These are phyloP conservation scores for Seriola dumerili DNA, from an alignment of 2,113 vertebrate genomes.

Conservation along the genomic window DNA sequence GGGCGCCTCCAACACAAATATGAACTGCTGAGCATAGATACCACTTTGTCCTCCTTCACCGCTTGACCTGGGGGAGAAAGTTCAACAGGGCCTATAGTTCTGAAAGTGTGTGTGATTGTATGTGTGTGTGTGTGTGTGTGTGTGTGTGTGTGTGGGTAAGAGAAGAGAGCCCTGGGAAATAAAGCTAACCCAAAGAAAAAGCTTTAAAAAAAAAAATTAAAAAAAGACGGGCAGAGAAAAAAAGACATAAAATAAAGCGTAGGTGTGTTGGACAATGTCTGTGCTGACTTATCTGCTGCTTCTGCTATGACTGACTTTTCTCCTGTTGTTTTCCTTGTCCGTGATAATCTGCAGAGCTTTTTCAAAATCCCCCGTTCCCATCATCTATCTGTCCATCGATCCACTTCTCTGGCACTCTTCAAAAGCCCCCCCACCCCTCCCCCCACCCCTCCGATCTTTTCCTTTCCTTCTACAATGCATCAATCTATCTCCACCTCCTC, in stretches of 20 bases:
- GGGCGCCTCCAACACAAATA: constrained; percentile 82
- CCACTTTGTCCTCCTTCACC: constrained; percentile 78
- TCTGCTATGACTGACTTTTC: constrained; percentile 27
- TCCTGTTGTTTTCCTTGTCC: constrained; percentile 21
- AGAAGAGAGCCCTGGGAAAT: constrained; percentile 50
- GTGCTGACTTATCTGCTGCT: constrained; percentile 39
- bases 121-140: constrained; percentile 1
- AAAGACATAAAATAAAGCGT: neutral
- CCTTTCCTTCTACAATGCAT: constrained; percentile 57
- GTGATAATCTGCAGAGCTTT: constrained; percentile 50
- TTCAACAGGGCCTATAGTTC: constrained; percentile 58
- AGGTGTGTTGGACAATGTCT: constrained; percentile 61
- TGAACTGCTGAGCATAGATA: constrained; percentile 78
- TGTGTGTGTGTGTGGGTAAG: constrained; percentile 2
- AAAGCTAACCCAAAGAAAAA: constrained; percentile 48
- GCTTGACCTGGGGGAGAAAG: constrained; percentile 70
- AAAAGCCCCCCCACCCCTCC: constrained; percentile 1
- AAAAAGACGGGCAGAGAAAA: neutral
- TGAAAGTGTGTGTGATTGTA: constrained; percentile 23
- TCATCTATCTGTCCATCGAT: constrained; percentile 58
- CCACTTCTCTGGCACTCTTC: constrained; percentile 47
- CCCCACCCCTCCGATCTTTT: constrained; percentile 20
- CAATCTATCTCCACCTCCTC: constrained; percentile 70
- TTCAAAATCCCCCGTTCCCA: constrained; percentile 41
- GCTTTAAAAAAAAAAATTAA: neutral